Conservation (phyloP, 2,113 vertebrate genomes). For the Trichomycterus rosablanca region DNA sequence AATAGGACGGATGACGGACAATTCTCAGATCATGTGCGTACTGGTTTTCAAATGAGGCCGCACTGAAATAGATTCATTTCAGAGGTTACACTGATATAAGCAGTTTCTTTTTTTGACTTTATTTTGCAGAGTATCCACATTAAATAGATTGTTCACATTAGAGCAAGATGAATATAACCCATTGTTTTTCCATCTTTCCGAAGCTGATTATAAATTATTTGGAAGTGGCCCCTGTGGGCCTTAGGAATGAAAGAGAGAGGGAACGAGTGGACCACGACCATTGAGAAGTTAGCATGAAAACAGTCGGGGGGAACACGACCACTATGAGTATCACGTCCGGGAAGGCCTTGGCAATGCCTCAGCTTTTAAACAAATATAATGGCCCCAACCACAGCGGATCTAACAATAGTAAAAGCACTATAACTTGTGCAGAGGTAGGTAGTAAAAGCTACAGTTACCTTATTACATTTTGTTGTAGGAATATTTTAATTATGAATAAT, state of each 20-base stretch:
- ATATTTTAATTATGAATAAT: too few species aligned
- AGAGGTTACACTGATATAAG: not conserved
- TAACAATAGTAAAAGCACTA: slow-evolving; percentile 73
- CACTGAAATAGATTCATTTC: too few species aligned
- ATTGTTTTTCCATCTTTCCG: slow-evolving; percentile 7
- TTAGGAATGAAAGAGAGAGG: slow-evolving; percentile 25
- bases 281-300: slow-evolving; percentile 30
- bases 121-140: not conserved
- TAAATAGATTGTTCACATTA: not conserved
- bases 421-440: slow-evolving; percentile 51
- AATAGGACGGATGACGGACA: slow-evolving; percentile 37
- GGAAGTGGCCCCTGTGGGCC: slow-evolving; percentile 19
- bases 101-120: slow-evolving; percentile 1
- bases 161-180: slow-evolving; percentile 7
- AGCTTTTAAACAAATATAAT: slow-evolving; percentile 70
- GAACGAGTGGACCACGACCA: slow-evolving; percentile 6
- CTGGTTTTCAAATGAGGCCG: too few species aligned
- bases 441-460: not conserved
- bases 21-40: slow-evolving; percentile 5
- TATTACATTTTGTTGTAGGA: too few species aligned
- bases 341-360: slow-evolving; percentile 58
- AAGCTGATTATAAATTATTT: slow-evolving; percentile 31
- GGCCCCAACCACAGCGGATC: slow-evolving; percentile 59
- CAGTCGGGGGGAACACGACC: slow-evolving; percentile 33
- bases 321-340: slow-evolving; percentile 38